Conservation (phyloP, 2,113 vertebrate species). For the Tenebrosternarchus preto region DNA sequence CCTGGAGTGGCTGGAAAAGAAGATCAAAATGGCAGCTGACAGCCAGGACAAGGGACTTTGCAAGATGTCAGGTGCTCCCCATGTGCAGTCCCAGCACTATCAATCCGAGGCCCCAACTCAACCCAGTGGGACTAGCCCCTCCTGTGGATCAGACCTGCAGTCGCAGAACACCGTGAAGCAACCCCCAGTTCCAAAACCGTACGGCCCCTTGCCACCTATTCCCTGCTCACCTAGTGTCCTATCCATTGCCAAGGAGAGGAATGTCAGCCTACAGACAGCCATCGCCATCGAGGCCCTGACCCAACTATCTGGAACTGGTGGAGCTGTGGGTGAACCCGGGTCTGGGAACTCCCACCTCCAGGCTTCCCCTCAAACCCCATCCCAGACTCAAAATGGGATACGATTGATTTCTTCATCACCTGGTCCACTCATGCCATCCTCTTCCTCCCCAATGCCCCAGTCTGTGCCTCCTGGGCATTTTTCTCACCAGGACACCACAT, state of each 20-base stretch:
- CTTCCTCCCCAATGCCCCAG: conserved; percentile 65
- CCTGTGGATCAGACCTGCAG: conserved; percentile 55
- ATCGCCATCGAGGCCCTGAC: conserved; percentile 96
- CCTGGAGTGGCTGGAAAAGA: conserved; percentile 96
- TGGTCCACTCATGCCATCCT: conserved; percentile 57
- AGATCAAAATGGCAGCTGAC: conserved; percentile 82
- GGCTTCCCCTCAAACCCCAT: conserved; percentile 32
- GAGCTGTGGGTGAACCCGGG: conserved; percentile 59
- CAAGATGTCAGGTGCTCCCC: conserved; percentile 56
- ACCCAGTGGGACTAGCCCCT: conserved; percentile 62
- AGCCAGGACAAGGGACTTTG: conserved; percentile 63
- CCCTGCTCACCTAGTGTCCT: conserved; percentile 90
- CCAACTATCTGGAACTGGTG: conserved; percentile 81
- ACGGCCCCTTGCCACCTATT: conserved; percentile 73
- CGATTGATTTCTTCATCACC: conserved; percentile 53
- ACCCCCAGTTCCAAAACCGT: conserved; percentile 63
- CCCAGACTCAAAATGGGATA: conserved; percentile 61
- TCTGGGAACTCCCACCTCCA: conserved; percentile 67
- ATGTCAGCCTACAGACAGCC: conserved; percentile 93
- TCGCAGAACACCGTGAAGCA: conserved; percentile 46
- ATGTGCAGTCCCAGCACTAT: conserved; percentile 40
- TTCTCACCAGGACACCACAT: conserved; percentile 60
- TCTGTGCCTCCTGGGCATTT: conserved; percentile 69
- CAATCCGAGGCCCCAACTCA: conserved; percentile 60
- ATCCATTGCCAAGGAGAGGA: conserved; percentile 95